Evolutionary conservation across 2,113 vertebrate species (phyloP), one percentile per base, ranked within the genome.

Genomic region (Camelus bactrianus): DNA sequence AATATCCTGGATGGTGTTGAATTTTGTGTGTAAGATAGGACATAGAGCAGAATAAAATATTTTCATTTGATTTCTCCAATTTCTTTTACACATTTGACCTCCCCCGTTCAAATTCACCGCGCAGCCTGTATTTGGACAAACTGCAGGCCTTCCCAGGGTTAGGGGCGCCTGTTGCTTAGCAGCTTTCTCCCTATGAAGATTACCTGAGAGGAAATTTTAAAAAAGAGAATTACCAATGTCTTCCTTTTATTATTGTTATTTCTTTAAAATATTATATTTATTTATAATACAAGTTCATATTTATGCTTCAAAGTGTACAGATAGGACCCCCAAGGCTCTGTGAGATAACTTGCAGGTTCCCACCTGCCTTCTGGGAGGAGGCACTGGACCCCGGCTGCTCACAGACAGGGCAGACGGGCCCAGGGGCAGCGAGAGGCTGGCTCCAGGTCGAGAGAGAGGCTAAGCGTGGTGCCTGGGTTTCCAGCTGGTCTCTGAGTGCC

Each of bases 401-500:
- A 14, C 8, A 1, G 32, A n/a, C 10, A 58, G 80, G 1, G 0
- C 46, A n/a, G 17, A 30, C 1, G 38, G 22, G 11, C 30, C 1
- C 28, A 2, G 10, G 11, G 19, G 15, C 72, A 20, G 13, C 54
- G 0, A 19, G 30, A 8, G 20, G 12, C 17, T 1, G 5, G n/a
- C 5, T 38, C 52, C 7, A 3, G 6, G 30, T n/a, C 72, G 16
- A 0, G 62, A 60, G 20, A n/a, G 75, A 0, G 69, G 46, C 20
- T 13, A 30, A 12, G 20, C 14, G 8, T 2, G 38, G 38, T 10
- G 3, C 24, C 0, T 6, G 24, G 38, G 8, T 2, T 15, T 46
- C 30, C 1, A 5, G 50, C 28, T 42, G 3, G 2, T 28, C 48
- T 0, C 14, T 1, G 13, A 9, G 32, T 0, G 0, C 0, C 24